phyloP scores from a whole-genome alignment of 2,888 invertebrate genomes.

The Ctenicera cuprea region DNA sequence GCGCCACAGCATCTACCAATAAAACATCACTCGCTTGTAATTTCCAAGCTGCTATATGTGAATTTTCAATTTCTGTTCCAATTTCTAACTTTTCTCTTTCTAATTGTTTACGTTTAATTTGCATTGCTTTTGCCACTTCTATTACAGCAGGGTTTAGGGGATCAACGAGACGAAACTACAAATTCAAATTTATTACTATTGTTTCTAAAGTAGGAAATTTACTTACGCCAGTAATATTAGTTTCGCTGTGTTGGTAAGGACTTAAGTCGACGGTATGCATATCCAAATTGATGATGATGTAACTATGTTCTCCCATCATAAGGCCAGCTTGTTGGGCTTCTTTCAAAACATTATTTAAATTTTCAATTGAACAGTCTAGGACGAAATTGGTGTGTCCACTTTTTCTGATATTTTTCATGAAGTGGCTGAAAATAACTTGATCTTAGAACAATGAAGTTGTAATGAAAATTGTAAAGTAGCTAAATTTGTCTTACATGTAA shows the following conservation, averaged over 20 bases:
- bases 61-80: neutral
- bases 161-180: slow-evolving; percentile 77
- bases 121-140: slow-evolving; percentile 13
- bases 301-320: slow-evolving; percentile 75
- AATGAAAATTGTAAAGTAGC: too few species aligned
- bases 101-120: slow-evolving; percentile 37
- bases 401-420: slow-evolving; percentile 55
- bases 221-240: slow-evolving; percentile 77
- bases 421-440: slow-evolving; percentile 20
- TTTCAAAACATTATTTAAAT: slow-evolving; percentile 72
- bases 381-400: slow-evolving; percentile 74
- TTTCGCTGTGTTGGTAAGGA: slow-evolving; percentile 76
- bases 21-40: slow-evolving; percentile 84
- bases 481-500: slow-evolving; percentile 72
- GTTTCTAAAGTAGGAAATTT: slow-evolving; percentile 68
- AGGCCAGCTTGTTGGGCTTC: slow-evolving; percentile 79
- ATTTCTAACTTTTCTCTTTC: neutral
- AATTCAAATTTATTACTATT: slow-evolving; percentile 58
- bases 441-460: too few species aligned
- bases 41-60: slow-evolving; percentile 55
- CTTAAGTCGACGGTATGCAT: slow-evolving; percentile 76
- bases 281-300: slow-evolving; percentile 77
- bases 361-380: slow-evolving; percentile 74
- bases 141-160: slow-evolving; percentile 68
- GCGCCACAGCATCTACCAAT: slow-evolving; percentile 89